Evolutionary conservation across 2,113 vertebrate species (phyloP).

Genomic region (Butastur rufipennis): DNA sequence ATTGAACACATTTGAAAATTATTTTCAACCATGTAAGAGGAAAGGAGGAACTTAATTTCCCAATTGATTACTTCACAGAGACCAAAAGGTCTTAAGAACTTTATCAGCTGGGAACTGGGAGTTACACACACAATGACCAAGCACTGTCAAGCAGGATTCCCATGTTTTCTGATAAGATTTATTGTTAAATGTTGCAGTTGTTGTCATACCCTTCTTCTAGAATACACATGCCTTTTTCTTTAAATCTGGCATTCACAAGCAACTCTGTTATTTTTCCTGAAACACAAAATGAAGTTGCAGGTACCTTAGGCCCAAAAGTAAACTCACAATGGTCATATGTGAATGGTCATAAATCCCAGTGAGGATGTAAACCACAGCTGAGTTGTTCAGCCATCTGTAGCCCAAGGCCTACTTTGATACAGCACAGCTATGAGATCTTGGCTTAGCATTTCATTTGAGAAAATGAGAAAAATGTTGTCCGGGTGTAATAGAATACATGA

Average conservation of each 20-base stretch:
- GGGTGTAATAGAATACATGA: neutral
- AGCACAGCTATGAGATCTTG: neutral
- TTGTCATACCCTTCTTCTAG: neutral
- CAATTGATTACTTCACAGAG: neutral
- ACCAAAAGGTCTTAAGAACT: neutral
- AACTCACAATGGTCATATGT: rapidly evolving
- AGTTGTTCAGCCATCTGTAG: neutral
- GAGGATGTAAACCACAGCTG: neutral
- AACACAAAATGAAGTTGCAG: neutral
- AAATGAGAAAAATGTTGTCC: neutral
- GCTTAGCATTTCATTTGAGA: neutral
- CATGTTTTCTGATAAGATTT: neutral
- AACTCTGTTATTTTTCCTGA: neutral
- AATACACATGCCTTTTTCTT: neutral
- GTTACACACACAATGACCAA: neutral
- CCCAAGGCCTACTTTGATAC: neutral
- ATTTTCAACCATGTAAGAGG: neutral
- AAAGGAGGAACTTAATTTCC: neutral
- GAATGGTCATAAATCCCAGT: neutral
- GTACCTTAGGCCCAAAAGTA: neutral
- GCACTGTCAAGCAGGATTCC: neutral
- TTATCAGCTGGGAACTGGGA: neutral
- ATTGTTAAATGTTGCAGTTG: neutral
- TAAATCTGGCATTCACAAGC: neutral
- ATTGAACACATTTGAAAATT: neutral